Evolutionary conservation across 64 coral and sea anemone genomes (phyloP), one percentile per base, ranked within the genome.

Genomic region (Montipora sp.): DNA sequence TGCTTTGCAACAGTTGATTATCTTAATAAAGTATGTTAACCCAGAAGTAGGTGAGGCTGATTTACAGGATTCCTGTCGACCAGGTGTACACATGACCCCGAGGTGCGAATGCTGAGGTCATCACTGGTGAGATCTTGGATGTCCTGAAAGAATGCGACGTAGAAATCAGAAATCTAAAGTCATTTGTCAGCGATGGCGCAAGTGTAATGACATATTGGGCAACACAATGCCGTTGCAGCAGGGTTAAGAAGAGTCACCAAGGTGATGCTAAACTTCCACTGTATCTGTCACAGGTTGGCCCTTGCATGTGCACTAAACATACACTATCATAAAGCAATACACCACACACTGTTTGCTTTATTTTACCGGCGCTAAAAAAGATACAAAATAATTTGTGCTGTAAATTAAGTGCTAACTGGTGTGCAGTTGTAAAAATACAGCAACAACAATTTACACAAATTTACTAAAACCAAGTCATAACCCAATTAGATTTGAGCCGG

Each of bases 261-360:
- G 81, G 89, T 91, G 77, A 6, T 91, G 21, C 89, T 91, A 63
- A 91, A 91, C 77, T 91, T 91, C 78, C 89, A 91, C 89, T 91
- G 89, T 80, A 80, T 90, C 89, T 67, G 89, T 77, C 75, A 90
- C 89, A 90, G 77, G 89, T 90, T 90, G 80, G 89, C 76, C 77
- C 55, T 90, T 9, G 77, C 11, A 36, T 36, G 36, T 36, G 36
- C 36, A 36, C 36, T 2, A 36, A 36, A 36, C 36, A 36, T 36
- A 36, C 36, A 36, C 36, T 36, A 36, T 36, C 36, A 36, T 36
- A 36, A 36, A 36, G 2, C 36, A 36, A 36, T 36, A 36, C 36
- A 36, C 36, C 36, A 36, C 36, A 36, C 36, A 36, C 36, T 36
- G 36, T 36, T 36, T 36, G 36, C 36, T 36, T 36, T 36, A 36